Evolutionary conservation across 2,113 vertebrate species (phyloP).

Genomic region (Actenoides hombroni): DNA sequence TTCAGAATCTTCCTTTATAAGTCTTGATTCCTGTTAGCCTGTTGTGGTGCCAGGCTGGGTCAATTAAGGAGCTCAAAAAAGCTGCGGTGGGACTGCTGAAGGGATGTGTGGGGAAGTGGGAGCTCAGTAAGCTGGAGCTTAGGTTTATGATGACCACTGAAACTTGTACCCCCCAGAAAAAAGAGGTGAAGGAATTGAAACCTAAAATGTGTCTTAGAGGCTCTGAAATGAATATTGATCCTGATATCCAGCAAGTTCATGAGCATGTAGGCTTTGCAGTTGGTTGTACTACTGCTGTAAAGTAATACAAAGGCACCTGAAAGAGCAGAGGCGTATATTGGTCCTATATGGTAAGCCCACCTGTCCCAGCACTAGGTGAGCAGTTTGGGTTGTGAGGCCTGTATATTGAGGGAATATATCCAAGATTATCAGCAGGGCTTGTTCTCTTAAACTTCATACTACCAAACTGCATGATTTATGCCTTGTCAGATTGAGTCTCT

Average conservation of each 20-base stretch:
- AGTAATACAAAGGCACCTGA: background rate
- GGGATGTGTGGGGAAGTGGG: background rate
- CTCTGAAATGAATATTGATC: background rate
- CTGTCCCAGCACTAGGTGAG: background rate
- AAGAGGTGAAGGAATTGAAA: background rate
- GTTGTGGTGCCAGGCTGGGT: background rate
- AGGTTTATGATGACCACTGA: background rate
- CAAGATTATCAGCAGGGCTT: background rate
- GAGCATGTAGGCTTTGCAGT: background rate
- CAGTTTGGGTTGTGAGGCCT: background rate
- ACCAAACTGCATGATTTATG: background rate
- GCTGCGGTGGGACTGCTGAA: background rate
- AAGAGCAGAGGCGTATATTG: background rate
- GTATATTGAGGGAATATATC: background rate
- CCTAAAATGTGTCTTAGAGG: background rate
- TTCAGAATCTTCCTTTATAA: background rate
- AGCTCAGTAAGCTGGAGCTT: background rate
- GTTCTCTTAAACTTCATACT: background rate
- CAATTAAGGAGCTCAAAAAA: background rate
- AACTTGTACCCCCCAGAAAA: background rate
- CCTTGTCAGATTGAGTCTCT: background rate
- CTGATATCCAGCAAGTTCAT: background rate
- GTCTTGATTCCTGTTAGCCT: background rate
- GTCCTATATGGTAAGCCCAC: background rate
- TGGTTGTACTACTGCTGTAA: background rate